Evolutionary conservation across 2,113 vertebrate genomes (phyloP).

Genomic region (Tragelaphus strepsiceros): DNA sequence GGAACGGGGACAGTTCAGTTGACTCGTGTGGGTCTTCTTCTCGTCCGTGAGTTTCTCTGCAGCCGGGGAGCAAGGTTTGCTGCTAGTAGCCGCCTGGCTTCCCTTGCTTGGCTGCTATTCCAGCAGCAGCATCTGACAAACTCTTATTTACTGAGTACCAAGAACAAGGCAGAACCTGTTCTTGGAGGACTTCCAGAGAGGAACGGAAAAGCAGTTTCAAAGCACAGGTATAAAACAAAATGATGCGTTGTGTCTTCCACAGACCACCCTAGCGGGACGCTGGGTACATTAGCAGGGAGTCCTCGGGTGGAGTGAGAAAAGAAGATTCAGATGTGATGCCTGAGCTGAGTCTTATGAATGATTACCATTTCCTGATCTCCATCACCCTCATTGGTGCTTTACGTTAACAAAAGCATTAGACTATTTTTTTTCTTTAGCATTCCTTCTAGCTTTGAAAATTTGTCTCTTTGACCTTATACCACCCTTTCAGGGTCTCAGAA

Average conservation of each 20-base stretch:
- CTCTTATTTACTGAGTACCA: neutral
- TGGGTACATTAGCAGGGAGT: accelerated
- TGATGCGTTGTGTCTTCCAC: no score
- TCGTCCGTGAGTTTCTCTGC: neutral
- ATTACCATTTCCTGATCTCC: neutral
- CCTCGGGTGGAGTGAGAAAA: neutral
- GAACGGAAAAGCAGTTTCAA: neutral
- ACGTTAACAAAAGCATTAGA: neutral
- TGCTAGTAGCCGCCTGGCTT: neutral
- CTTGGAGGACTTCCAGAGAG: neutral
- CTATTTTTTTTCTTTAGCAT: neutral
- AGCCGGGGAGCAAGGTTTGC: neutral
- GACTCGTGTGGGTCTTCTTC: neutral
- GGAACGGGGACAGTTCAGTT: neutral
- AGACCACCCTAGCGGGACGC: no score
- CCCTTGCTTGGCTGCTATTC: neutral
- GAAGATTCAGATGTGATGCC: neutral
- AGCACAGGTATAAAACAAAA: neutral
- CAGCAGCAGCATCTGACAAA: neutral
- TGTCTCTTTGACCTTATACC: neutral
- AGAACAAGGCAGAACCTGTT: neutral
- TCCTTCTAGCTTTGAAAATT: neutral
- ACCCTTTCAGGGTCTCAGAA: neutral
- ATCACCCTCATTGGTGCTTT: neutral
- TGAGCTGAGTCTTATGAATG: neutral